Percentiles rank a stretch among this genome's conserved stretches.
phyloP scores from a whole-genome alignment of 1,140 invertebrate genomes.

The Idris sp. region DNA sequence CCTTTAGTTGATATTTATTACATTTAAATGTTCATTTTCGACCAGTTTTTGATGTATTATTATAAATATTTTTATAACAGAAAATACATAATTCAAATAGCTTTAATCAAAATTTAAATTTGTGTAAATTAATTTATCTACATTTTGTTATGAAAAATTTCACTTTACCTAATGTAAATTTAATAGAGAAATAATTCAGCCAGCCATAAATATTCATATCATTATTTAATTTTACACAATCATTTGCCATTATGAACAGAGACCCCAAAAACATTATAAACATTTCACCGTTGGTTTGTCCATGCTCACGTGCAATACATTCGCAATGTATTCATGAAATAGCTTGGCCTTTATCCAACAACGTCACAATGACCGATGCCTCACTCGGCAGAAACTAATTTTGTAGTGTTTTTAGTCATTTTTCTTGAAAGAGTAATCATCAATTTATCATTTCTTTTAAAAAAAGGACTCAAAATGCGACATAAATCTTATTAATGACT shows the following conservation, averaged over 20 bases:
- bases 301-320: constrained; percentile 41
- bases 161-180: no score
- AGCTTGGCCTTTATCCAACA: constrained; percentile 58
- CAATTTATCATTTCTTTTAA: constrained; percentile 29
- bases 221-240: constrained; percentile 2
- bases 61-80: no score
- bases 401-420: constrained; percentile 47
- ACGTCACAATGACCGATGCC: constrained; percentile 49
- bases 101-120: no score
- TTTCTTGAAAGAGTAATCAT: constrained; percentile 35
- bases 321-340: constrained; percentile 55
- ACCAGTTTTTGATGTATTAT: no score
- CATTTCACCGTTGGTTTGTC: constrained; percentile 44
- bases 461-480: constrained; percentile 15
- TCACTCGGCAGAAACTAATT: constrained; percentile 45
- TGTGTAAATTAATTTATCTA: no score
- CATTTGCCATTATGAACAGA: constrained; percentile 27
- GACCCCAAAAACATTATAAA: constrained; percentile 27
- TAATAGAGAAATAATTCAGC: no score
- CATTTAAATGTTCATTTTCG: no score
- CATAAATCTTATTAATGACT: constrained; percentile 22
- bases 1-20: no score
- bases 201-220: neutral
- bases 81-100: no score
- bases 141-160: no score